Evolutionary conservation across 2,888 invertebrate genomes (phyloP), one percentile per base, ranked within the genome.

Genomic region (Heteropelma amictum): DNA sequence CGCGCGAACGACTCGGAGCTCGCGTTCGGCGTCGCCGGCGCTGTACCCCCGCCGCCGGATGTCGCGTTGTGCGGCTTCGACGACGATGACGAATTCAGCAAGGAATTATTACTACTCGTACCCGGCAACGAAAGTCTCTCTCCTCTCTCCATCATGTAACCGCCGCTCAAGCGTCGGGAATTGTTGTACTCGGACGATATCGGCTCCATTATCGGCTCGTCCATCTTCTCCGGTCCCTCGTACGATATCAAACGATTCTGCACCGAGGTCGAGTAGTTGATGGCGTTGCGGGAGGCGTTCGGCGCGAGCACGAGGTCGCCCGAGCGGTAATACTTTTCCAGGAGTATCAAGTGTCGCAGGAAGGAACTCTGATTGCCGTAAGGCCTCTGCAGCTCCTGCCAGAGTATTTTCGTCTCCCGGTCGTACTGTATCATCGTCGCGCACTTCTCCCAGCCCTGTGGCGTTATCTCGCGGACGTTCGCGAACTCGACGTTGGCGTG

Each of bases 291-390:
- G 10, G 93, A 92, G 0, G 96, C 95, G 76, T 92, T 93, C 2
- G 94, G 93, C 0, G 95, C 92, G 10, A 96, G 85, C 0, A 95
- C 91, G 53, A 96, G 88, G 84, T 96, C 95, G 0, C 96, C 96
- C 77, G 93, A 94, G 67, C 96, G 91, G 85, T 94, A 96, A 88
- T 96, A 96, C 85, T 96, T 96, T 80, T 96, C 96, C 77, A 96
- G 86, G 4, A 96, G 89, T 58, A 96, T 93, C 35, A 96, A 89
- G 88, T 96, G 96, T 5, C 96, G 91, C 0, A 96, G 89, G 85
- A 96, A 96, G 79, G 96, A 96, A 45, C 96, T 95, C 83, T 95
- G 95, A 87, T 95, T 96, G 2, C 96, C 96, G 81, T 96, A 96
- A 0, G 96, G 96, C 85, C 95, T 93, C 84, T 96, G 95, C 38